Base-by-base conservation (phyloP, 2,888 invertebrate species). In the Omphaloscelis lunosa region DNA sequence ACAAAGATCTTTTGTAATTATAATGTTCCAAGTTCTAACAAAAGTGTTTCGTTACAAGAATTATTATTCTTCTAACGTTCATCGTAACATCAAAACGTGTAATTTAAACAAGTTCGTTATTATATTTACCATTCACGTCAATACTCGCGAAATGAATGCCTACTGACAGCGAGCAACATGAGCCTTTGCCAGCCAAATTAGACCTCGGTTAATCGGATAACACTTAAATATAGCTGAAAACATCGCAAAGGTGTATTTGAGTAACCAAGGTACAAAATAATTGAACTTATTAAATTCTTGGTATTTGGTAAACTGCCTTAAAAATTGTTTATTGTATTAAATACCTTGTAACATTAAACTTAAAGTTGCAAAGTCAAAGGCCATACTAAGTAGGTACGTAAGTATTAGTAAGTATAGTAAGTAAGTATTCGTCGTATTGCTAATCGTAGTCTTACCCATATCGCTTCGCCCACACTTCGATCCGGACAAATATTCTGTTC, bases 101-200 rank as follows among this genome's bases (percentile, higher is more conserved):
- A 77, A 80, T 79, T 78, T 69, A 69, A 81, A 84, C 78, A 75
- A 82, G 68, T 85, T 83, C 82, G 84, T 87, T 85, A 81, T 84
- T 85, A 85, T 76, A 88, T 87, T 84, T 85, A 74, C 79, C 76
- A 81, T 87, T 84, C 79, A 84, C 68, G 84, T 82, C 84, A 82
- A 79, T 85, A 77, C 72, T 63, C 63, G 41, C 39, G 74, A 72
- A 88, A 84, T 84, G 82, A 87, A 86, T 82, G 80, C 79, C 68
- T 80, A 76, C 82, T 86, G 89, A 89, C 88, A 87, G 80, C 75
- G 39, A 72, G 84, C 73, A 86, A 89, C 79, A 80, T 80, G 79
- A 88, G 82, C 83, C 82, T 82, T 79, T 77, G 61, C 75, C 77
- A 87, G 79, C 58, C n/a, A 80, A 87, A 83, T 88, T 88, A 82